phyloP scores from a whole-genome alignment of 2,888 invertebrate species.

The Meloe dianella region DNA sequence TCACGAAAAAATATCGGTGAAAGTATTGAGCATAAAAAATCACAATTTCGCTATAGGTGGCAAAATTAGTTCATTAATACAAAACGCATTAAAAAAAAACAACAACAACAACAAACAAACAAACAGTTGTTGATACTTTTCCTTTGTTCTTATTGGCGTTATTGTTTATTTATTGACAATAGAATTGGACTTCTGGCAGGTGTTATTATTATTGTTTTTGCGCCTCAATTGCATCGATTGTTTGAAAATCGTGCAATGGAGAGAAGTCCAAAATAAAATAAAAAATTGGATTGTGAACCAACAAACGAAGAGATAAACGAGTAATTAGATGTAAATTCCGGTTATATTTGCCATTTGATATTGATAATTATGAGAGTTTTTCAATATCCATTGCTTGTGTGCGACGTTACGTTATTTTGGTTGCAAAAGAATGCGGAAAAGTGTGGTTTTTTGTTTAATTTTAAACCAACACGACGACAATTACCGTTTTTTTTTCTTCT shows the following conservation, averaged over 20 bases:
- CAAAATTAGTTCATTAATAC: background rate
- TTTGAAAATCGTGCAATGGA: background rate
- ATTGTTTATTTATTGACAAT: background rate
- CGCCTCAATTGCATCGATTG: background rate
- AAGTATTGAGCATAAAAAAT: too few species aligned
- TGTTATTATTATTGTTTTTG: background rate
- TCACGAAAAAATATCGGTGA: background rate
- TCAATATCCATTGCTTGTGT: background rate
- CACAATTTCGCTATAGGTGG: constrained; percentile 3
- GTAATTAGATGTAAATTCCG: background rate
- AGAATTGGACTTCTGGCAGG: background rate
- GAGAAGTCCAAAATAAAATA: too few species aligned
- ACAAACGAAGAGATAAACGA: too few species aligned
- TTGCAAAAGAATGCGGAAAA: background rate
- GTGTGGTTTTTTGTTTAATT: background rate
- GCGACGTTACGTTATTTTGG: background rate
- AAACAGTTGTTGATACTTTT: too few species aligned
- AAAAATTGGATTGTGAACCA: too few species aligned
- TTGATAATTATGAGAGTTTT: background rate
- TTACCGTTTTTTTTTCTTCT: too few species aligned
- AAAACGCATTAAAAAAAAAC: background rate
- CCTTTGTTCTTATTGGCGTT: background rate
- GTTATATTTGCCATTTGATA: too few species aligned
- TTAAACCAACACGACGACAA: too few species aligned
- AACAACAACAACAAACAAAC: background rate